A percentile compares a stretch with the other conserved stretches of the same genome.
phyloP scores from a whole-genome alignment of 2,888 invertebrate genomes.

The Cybosia mesomella region DNA sequence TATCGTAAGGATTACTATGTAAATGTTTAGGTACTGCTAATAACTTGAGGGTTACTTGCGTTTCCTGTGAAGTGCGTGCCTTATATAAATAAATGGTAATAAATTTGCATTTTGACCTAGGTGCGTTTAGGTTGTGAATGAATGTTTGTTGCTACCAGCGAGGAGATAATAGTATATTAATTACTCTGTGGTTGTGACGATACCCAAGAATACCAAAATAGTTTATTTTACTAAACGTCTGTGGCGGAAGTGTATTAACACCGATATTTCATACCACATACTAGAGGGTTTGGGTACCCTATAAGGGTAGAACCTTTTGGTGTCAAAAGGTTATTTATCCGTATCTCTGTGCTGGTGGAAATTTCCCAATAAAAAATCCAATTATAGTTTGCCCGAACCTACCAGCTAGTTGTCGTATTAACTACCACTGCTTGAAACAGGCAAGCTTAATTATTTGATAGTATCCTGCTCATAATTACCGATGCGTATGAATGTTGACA shows the following conservation, averaged over 20 bases:
- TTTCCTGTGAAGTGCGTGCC: slow-evolving; percentile 13
- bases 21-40: slow-evolving; percentile 40
- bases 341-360: background rate
- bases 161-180: too few relatives aligned
- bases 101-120: background rate
- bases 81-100: slow-evolving; percentile 1
- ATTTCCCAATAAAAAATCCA: background rate
- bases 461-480: background rate
- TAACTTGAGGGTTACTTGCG: slow-evolving; percentile 39
- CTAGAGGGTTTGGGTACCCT: background rate
- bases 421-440: background rate
- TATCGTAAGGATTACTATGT: slow-evolving; percentile 50
- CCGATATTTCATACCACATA: too few relatives aligned
- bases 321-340: background rate
- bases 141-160: background rate
- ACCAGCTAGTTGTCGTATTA: background rate
- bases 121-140: background rate
- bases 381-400: background rate
- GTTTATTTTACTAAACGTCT: background rate
- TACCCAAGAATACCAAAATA: background rate
- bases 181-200: too few relatives aligned
- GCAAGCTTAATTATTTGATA: background rate
- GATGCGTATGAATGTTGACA: background rate
- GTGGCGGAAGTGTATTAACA: too few relatives aligned
- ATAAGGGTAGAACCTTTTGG: background rate